A percentile compares a stretch with the other conserved stretches of the same genome.
Conservation (phyloP, 1,140 invertebrate genomes). For the Batillaria attramentaria region DNA sequence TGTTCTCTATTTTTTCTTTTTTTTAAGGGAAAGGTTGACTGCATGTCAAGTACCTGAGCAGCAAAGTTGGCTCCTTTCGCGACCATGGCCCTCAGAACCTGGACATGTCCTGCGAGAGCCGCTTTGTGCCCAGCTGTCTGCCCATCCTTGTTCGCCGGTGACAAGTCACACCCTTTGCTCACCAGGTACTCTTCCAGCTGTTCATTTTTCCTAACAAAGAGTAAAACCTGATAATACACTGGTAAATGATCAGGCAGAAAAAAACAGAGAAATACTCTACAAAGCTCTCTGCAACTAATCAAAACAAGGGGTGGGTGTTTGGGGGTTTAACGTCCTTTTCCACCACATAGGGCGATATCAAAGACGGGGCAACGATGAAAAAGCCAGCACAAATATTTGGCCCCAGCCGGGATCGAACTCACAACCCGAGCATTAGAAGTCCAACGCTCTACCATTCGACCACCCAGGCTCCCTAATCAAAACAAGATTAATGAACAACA, state of each 20-base stretch:
- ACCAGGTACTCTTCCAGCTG: not conserved
- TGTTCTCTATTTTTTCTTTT: too few species aligned
- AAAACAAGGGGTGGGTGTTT: too few species aligned
- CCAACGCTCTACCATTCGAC: too few species aligned
- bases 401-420: too few species aligned
- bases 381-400: too few species aligned
- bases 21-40: too few species aligned
- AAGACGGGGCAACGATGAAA: too few species aligned
- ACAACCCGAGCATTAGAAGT: too few species aligned
- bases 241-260: not conserved
- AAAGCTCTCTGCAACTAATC: not conserved
- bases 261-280: not conserved
- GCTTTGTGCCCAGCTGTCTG: slow-evolving; percentile 26
- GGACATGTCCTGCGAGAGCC: not conserved
- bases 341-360: too few species aligned
- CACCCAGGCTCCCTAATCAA: too few species aligned
- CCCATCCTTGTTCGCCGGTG: slow-evolving; percentile 2
- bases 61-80: slow-evolving; percentile 20
- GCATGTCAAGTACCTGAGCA: slow-evolving; percentile 20
- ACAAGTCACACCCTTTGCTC: slow-evolving; percentile 9
- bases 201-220: not conserved
- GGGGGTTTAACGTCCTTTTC: too few species aligned
- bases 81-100: not conserved
- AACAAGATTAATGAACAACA: too few species aligned
- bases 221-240: not conserved